Evolutionary conservation across 2,797 vertebrate genomes (phyloP), one percentile per base, ranked within the genome.

Genomic region (Micromesistius poutassou): DNA sequence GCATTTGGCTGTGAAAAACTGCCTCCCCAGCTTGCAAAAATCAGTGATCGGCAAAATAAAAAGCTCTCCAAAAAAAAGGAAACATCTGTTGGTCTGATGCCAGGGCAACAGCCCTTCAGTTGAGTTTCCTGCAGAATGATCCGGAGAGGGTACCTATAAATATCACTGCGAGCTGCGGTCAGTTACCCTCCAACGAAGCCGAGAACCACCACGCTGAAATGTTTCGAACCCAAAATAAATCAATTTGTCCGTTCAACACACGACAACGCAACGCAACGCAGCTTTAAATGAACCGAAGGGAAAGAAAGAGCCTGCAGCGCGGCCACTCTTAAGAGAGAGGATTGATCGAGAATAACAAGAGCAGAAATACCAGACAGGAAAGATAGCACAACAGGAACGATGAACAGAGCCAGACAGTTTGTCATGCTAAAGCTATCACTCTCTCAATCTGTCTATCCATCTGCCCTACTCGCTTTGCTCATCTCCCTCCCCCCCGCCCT

Each of bases 371-470:
- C 76, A 74, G 42, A 12, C 62, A 68, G 77, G 0, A 28, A 42
- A 74, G 75, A 46, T 75, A 46, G 71, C 76, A 9, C 2, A 19
- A 30, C 35, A 33, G 77, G 13, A 9, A 71, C 28, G 74, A 42
- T 71, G 80, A 85, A 66, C 4, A 28, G 78, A 76, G 72, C 70
- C 74, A 72, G 42, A 72, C 77, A 83, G 85, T 89, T 83, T 81
- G 88, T 90, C 86, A 86, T 79, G 84, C 84, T 86, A 85, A 90
- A 87, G 81, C 77, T 84, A 79, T 76, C 84, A 83, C 87, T 87
- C 74, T 76, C 85, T 83, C 86, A 88, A 84, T 91, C 88, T 89
- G 84, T 82, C 85, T 42, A 71, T 90, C 83, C 84, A 86, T 91
- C 84, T 90, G 84, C 82, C 77, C 87, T 79, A 25, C 55, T 80